Conservation (phyloP, 1,140 invertebrate species). For the Chrysomallon squamiferum region DNA sequence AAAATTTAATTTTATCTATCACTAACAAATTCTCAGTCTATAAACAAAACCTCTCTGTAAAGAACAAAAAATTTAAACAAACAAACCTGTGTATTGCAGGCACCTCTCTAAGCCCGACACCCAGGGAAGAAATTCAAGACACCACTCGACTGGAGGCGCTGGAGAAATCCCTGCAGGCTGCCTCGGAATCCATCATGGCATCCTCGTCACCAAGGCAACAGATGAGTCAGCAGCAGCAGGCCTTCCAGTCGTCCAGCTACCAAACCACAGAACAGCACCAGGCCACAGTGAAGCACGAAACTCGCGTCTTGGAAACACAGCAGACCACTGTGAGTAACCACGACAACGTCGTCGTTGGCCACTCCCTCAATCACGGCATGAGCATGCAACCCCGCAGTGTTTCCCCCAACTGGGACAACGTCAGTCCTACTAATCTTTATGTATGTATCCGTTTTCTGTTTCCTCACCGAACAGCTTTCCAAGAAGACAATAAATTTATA, state of each 20-base stretch:
- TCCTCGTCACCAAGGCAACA: constrained; percentile 25
- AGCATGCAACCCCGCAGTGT: constrained; percentile 35
- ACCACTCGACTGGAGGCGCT: constrained; percentile 47
- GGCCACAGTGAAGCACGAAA: constrained; percentile 6
- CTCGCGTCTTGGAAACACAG: constrained; percentile 8
- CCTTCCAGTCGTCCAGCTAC: background rate
- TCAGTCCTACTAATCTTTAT: constrained; percentile 16
- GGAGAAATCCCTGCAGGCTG: constrained; percentile 47
- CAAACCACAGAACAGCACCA: constrained; percentile 1
- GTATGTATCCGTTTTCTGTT: constrained; percentile 22
- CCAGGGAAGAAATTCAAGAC: constrained; percentile 19
- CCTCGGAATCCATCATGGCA: constrained; percentile 39
- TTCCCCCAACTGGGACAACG: constrained; percentile 50
- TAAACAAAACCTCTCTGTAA: no score
- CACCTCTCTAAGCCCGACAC: constrained; percentile 14
- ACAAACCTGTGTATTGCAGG: no score
- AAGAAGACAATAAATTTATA: no score
- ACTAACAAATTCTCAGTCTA: no score
- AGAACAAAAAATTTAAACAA: no score
- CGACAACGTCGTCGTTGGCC: background rate
- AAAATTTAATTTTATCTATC: no score
- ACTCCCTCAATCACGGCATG: constrained; percentile 10
- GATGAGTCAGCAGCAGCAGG: constrained; percentile 18
- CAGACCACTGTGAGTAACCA: constrained; percentile 34
- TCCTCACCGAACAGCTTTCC: no score